Percentiles rank a stretch among this genome's conserved stretches.
These are phyloP conservation scores for Myathropa florea DNA, from an alignment of 2,888 invertebrate genomes.

Conservation along the genomic window DNA sequence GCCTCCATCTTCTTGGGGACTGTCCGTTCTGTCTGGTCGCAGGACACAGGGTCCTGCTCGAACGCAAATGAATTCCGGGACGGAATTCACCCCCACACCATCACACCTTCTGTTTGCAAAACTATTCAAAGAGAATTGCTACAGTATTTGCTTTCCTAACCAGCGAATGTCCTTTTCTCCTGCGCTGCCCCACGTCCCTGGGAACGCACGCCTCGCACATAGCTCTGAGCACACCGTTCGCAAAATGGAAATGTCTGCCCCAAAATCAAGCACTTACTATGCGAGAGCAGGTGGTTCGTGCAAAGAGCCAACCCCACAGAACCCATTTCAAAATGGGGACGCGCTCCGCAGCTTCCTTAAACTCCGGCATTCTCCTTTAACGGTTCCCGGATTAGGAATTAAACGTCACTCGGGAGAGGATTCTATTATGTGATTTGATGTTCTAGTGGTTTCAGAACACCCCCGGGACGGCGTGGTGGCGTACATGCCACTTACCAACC, in stretches of 20 bases:
- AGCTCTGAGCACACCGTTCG: too few species aligned
- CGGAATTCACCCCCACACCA: neutral
- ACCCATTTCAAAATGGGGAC: constrained; percentile 43
- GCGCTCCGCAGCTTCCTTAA: constrained; percentile 19
- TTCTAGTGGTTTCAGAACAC: constrained; percentile 26
- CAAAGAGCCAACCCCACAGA: too few species aligned
- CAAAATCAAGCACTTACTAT: constrained; percentile 42
- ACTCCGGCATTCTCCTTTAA: constrained; percentile 31
- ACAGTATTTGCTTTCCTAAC: constrained; percentile 45
- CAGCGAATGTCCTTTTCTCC: constrained; percentile 40
- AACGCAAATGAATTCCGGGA: constrained; percentile 59
- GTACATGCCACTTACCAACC: neutral
- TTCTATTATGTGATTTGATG: constrained; percentile 57
- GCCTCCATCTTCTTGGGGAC: constrained; percentile 1
- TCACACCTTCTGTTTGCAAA: constrained; percentile 9
- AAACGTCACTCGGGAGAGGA: constrained; percentile 49
- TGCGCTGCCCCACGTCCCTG: neutral
- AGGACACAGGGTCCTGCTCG: constrained; percentile 29
- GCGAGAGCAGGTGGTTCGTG: constrained; percentile 56
- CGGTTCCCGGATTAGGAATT: constrained; percentile 56
- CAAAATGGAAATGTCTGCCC: constrained; percentile 35
- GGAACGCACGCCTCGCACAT: neutral
- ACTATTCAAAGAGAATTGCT: constrained; percentile 52
- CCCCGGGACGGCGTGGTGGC: neutral
- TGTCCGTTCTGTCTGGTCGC: constrained; percentile 32